Evolutionary conservation across 2,113 vertebrate genomes (phyloP), one percentile per base, ranked within the genome.

Genomic region (Oenanthe oenanthe): DNA sequence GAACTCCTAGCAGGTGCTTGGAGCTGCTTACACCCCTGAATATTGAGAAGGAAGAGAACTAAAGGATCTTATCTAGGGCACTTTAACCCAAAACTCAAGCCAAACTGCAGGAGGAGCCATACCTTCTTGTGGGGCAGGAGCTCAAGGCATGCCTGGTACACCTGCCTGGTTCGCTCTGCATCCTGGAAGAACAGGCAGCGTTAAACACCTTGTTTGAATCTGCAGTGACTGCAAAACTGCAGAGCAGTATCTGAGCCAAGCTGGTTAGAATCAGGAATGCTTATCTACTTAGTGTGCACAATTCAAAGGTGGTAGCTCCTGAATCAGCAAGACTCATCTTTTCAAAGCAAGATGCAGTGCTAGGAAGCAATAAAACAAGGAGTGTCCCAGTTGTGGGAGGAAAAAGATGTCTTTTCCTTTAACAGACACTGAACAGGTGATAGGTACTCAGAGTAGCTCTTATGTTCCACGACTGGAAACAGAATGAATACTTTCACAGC

Each of bases 111-210:
- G 5, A 95, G 28, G 9, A 95, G 45, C 40, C 75, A 7, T 98
- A 99, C 99, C 99, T 99, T 99, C 97, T 99, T 99, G 96, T 99
- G 99, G 28, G 99, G 99, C 95, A 99, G 98, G 87, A 99, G 98
- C 75, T 99, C 99, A 48, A 99, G 77, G 93, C 99, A 99, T 3
- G 99, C 99, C 97, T 99, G 98, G 88, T 99, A 99, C 22, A 99
- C 99, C 95, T 99, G 99, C 74, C 99, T 98, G 20, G 99, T 99
- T 83, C 98, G 98, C 63, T 99, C 99, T 4, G 98, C 96, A 86
- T 99, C 99, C 99, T 99, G 90, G 11, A 77, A 93, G 16, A 70
- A 85, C 42, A 70, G 28, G 32, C 17, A 86, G 47, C 3, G 3
- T 61, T 14, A 84, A 74, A 71, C 3, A 20, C 17, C 60, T 17